phyloP scores from a whole-genome alignment of 2,113 vertebrate genomes.

The Syngnathus scovelli region DNA sequence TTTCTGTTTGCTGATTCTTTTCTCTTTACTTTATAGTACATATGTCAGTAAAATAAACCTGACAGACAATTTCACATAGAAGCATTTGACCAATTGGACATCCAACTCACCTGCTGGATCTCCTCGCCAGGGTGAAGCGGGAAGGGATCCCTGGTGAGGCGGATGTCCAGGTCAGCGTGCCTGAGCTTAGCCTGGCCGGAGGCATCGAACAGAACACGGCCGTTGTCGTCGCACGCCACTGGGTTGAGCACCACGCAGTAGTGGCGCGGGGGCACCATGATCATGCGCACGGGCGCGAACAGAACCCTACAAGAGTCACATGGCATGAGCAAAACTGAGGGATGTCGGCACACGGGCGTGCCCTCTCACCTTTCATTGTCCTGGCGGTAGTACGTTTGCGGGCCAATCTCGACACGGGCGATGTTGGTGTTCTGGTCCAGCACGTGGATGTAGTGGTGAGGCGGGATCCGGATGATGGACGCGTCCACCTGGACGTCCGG shows the following conservation, averaged over 20 bases:
- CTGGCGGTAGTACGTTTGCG: conserved; percentile 86
- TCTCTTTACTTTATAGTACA: too few species aligned
- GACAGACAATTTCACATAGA: not conserved
- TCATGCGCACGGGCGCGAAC: conserved; percentile 75
- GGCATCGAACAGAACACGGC: conserved; percentile 64
- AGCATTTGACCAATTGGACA: not conserved
- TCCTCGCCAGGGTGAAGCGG: conserved; percentile 81
- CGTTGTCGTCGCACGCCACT: conserved; percentile 58
- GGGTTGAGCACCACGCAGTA: conserved; percentile 83
- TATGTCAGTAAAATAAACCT: too few species aligned
- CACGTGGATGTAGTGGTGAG: conserved; percentile 85
- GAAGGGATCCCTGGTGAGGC: conserved; percentile 82
- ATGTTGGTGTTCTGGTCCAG: conserved; percentile 90
- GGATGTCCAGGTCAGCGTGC: conserved; percentile 85
- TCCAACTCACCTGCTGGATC: conserved; percentile 69
- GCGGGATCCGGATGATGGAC: conserved; percentile 87
- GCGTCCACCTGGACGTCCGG: conserved; percentile 43
- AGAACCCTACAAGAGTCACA: conserved; percentile 67
- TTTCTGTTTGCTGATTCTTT: too few species aligned
- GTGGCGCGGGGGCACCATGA: conserved; percentile 82
- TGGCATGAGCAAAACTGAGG: not conserved
- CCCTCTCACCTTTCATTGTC: conserved; percentile 81
- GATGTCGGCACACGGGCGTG: too few species aligned
- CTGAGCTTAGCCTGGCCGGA: conserved; percentile 81
- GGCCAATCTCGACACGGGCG: conserved; percentile 80